These are phyloP conservation scores for Cromileptes altivelis DNA, from an alignment of 2,113 vertebrate genomes.

Conservation along the genomic window DNA sequence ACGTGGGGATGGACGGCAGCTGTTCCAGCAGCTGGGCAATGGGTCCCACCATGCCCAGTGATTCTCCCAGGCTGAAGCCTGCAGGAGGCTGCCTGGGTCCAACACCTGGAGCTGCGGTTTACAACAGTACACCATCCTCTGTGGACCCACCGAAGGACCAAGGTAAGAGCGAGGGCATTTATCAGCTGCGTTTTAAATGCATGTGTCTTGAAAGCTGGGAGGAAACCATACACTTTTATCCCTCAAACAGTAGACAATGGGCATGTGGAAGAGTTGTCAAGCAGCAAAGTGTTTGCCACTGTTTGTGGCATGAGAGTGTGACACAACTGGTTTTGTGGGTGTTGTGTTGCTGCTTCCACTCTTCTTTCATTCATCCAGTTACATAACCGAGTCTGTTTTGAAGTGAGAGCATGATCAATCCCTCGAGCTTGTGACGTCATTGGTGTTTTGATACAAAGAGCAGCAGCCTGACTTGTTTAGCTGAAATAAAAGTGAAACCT, in stretches of 20 bases:
- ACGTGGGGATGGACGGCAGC: constrained; percentile 89
- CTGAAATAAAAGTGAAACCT: constrained; percentile 21
- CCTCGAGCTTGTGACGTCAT: constrained; percentile 29
- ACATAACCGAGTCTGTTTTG: constrained; percentile 49
- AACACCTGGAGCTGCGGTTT: constrained; percentile 90
- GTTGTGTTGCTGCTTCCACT: constrained; percentile 44
- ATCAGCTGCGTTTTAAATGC: not conserved
- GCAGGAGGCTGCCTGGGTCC: constrained; percentile 86
- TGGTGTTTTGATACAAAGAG: constrained; percentile 32
- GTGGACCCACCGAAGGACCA: constrained; percentile 92
- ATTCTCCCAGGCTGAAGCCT: constrained; percentile 88
- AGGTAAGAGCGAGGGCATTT: constrained; percentile 77
- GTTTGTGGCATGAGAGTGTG: constrained; percentile 7
- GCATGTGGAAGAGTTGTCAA: not conserved
- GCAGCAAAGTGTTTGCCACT: not conserved
- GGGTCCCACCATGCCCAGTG: constrained; percentile 85
- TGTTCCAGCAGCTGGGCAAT: constrained; percentile 90
- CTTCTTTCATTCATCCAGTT: constrained; percentile 60
- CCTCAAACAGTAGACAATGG: not conserved
- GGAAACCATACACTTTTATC: not conserved
- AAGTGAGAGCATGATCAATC: constrained; percentile 53
- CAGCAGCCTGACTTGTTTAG: not conserved
- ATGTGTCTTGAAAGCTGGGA: not conserved
- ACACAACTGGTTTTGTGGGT: constrained; percentile 52
- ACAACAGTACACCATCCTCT: constrained; percentile 86